These are phyloP conservation scores for Pocillopora grandis DNA, from an alignment of 92 coral and sea anemone species.

Conservation along the genomic window DNA sequence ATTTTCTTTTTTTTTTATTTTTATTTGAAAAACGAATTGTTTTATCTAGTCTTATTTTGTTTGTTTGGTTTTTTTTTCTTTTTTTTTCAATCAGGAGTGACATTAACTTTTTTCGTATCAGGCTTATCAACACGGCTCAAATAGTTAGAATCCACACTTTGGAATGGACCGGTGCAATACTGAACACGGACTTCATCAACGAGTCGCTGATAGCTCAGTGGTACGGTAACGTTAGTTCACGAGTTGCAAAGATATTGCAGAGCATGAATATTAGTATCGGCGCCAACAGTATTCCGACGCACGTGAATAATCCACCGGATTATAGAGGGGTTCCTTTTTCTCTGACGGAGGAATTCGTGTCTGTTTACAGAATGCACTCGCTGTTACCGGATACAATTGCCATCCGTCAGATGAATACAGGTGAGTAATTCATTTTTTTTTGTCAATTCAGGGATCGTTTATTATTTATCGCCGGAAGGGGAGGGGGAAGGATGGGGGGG, in stretches of 20 bases:
- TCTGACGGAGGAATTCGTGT: constrained; percentile 78
- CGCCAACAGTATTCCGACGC: constrained; percentile 36
- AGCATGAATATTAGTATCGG: constrained; percentile 35
- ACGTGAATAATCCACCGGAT: constrained; percentile 55
- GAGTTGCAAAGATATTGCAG: constrained; percentile 26
- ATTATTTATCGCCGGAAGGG: too few species aligned
- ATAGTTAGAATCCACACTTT: constrained; percentile 71
- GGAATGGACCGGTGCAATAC: constrained; percentile 83
- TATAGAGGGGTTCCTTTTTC: constrained; percentile 76
- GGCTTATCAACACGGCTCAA: constrained; percentile 76
- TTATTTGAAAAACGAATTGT: too few species aligned
- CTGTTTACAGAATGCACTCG: constrained; percentile 84
- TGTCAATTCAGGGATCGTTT: too few species aligned
- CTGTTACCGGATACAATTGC: constrained; percentile 68
- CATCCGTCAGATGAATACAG: constrained; percentile 55
- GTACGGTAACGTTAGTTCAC: constrained; percentile 58
- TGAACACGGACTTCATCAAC: constrained; percentile 60
- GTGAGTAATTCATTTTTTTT: constrained; percentile 6
- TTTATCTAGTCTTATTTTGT: too few species aligned
- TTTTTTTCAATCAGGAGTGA: not conserved
- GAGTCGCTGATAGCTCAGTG: constrained; percentile 70
- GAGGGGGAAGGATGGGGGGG: too few species aligned
- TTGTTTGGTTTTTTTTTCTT: too few species aligned
- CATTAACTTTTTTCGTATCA: not conserved
- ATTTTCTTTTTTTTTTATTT: too few species aligned